Percentiles rank a stretch among this genome's conserved stretches.
Conservation (phyloP, 2,888 invertebrate genomes). For the Leptopilina myrica region DNA sequence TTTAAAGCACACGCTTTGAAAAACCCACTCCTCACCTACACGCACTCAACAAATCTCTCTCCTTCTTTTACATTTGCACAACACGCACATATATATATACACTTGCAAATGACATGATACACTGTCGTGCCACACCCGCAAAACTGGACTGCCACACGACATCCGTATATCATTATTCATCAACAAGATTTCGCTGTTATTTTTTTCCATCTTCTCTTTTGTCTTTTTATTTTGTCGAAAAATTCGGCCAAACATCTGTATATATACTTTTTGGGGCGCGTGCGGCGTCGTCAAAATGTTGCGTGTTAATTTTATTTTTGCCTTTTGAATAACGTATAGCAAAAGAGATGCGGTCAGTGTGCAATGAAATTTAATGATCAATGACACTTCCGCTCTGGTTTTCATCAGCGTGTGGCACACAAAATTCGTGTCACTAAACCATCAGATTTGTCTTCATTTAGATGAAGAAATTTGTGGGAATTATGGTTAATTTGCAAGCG, state of each 20-base stretch:
- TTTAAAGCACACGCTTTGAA: constrained; percentile 26
- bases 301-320: constrained; percentile 32
- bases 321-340: background rate
- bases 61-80: constrained; percentile 32
- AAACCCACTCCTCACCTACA: constrained; percentile 28
- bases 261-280: background rate
- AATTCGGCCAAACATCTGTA: background rate
- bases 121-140: constrained; percentile 52
- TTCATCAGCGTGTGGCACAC: background rate
- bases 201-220: background rate
- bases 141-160: constrained; percentile 42
- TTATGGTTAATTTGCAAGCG: background rate
- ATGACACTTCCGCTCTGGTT: constrained; percentile 18
- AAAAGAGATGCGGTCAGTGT: background rate
- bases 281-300: background rate
- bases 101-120: constrained; percentile 33
- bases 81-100: constrained; percentile 35
- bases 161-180: constrained; percentile 57
- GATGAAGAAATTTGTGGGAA: background rate
- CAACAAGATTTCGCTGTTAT: constrained; percentile 56
- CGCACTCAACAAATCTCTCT: constrained; percentile 5
- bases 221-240: background rate
- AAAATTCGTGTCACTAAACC: background rate
- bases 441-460: constrained; percentile 10
- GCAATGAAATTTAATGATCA: constrained; percentile 10